phyloP scores from a whole-genome alignment of 37 sponge, comb jelly and placozoan genomes.

The Tethya wilhelma region DNA sequence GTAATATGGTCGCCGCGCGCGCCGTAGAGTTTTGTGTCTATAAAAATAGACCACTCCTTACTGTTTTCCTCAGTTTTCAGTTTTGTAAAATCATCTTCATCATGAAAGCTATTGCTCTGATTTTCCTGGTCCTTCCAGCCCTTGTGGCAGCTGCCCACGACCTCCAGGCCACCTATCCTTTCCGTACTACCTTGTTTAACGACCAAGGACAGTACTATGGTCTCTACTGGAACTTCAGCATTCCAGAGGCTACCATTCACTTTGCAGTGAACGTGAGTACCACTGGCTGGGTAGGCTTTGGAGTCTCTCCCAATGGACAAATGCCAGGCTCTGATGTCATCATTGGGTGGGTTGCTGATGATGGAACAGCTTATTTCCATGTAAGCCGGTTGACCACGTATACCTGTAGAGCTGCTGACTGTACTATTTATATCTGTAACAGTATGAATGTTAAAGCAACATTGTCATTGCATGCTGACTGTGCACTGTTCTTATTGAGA shows the following conservation, averaged over 20 bases:
- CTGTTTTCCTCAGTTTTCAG: too few relatives aligned
- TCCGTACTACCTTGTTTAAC: background rate
- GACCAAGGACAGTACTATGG: constrained; percentile 16
- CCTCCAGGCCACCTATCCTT: constrained; percentile 1
- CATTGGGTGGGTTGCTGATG: constrained; percentile 64
- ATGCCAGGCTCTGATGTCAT: constrained; percentile 72
- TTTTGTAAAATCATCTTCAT: too few relatives aligned
- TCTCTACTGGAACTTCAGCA: constrained; percentile 59
- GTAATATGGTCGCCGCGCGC: too few relatives aligned
- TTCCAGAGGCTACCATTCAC: constrained; percentile 8
- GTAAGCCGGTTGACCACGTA: too few relatives aligned
- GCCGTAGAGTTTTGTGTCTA: too few relatives aligned
- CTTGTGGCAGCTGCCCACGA: background rate
- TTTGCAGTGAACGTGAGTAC: constrained; percentile 68
- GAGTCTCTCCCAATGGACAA: constrained; percentile 71
- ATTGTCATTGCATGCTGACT: too few relatives aligned
- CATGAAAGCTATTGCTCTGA: background rate
- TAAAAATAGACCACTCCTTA: too few relatives aligned
- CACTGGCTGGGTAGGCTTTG: constrained; percentile 75
- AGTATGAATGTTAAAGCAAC: too few relatives aligned
- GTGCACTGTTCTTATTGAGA: too few relatives aligned
- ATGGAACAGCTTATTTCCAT: constrained; percentile 2
- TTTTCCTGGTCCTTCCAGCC: background rate
- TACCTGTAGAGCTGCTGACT: too few relatives aligned
- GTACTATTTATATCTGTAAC: too few relatives aligned